Percentiles rank a stretch among this genome's conserved stretches.
phyloP scores from a whole-genome alignment of 2,797 vertebrate species.

The Anisognathus igniventris region DNA sequence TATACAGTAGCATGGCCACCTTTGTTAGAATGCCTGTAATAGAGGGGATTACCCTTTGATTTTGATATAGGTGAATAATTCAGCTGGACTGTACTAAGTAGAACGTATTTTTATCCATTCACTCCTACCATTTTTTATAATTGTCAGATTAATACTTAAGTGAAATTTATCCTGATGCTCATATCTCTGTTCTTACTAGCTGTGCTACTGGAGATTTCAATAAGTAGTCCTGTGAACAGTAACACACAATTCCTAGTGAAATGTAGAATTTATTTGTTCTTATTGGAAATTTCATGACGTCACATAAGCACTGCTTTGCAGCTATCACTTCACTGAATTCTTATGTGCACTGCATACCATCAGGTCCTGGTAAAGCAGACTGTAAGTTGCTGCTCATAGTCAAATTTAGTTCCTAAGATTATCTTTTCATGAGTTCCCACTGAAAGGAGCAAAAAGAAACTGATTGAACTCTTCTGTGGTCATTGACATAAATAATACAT shows the following conservation, averaged over 20 bases:
- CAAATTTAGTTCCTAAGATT: conserved; percentile 28
- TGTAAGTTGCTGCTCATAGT: conserved; percentile 50
- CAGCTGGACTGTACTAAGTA: conserved; percentile 76
- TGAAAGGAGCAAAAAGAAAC: conserved; percentile 24
- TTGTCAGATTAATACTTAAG: conserved; percentile 50
- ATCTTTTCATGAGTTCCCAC: conserved; percentile 22
- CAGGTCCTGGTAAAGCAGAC: conserved; percentile 38
- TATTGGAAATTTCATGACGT: conserved; percentile 55
- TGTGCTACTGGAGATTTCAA: conserved; percentile 49
- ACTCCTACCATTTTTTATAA: conserved; percentile 60
- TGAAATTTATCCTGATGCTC: conserved; percentile 45
- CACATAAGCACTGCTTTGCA: conserved; percentile 46
- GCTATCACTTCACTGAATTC: conserved; percentile 57
- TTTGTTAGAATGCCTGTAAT: conserved; percentile 72
- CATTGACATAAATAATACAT: background rate
- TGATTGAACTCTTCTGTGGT: background rate
- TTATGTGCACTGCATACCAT: conserved; percentile 51
- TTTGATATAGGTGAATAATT: conserved; percentile 67
- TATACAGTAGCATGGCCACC: conserved; percentile 70
- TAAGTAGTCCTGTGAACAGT: conserved; percentile 66
- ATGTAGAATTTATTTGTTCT: background rate
- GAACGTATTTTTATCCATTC: conserved; percentile 68
- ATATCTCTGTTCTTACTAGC: conserved; percentile 41
- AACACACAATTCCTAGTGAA: conserved; percentile 26
- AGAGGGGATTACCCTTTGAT: conserved; percentile 63